A percentile compares a stretch with the other conserved stretches of the same genome.
Evolutionary conservation across 2,113 vertebrate genomes (phyloP).

Genomic region (Cricetomys ansorgei): DNA sequence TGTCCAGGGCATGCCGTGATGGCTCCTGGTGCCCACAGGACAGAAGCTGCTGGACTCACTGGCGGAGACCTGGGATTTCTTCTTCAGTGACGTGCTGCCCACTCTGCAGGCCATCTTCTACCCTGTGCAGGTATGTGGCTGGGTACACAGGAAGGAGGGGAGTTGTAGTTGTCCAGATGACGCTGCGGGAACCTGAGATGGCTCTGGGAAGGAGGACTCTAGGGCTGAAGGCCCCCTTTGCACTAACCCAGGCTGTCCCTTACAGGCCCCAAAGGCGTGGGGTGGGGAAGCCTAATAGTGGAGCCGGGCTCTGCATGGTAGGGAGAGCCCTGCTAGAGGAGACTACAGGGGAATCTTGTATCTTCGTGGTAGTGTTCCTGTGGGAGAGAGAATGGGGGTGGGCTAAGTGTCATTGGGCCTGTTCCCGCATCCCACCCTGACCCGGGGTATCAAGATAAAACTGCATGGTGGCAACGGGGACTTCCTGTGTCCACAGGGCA

Average conservation of each 20-base stretch:
- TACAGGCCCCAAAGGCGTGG: neutral
- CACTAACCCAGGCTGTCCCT: neutral
- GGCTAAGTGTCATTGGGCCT: neutral
- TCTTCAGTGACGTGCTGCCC: slow-evolving; percentile 97
- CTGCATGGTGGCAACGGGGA: rapidly evolving
- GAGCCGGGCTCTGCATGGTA: neutral
- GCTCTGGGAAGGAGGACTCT: neutral
- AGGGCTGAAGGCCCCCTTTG: neutral
- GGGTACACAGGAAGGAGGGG: no score
- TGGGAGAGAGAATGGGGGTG: neutral
- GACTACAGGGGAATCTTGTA: neutral
- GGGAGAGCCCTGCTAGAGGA: neutral
- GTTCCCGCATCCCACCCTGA: rapidly evolving
- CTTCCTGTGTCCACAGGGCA: slow-evolving; percentile 84
- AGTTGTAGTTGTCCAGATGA: no score
- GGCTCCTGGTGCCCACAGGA: slow-evolving; percentile 85
- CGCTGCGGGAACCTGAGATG: neutral
- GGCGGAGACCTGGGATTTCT: slow-evolving; percentile 99
- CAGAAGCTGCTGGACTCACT: slow-evolving; percentile 98
- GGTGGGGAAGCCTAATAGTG: neutral
- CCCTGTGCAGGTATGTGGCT: slow-evolving; percentile 92
- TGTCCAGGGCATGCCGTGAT: rapidly evolving
- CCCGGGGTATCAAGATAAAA: rapidly evolving
- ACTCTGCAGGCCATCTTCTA: slow-evolving; percentile 99
- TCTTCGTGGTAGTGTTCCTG: neutral